A percentile compares a stretch with the other conserved stretches of the same genome.
Conservation (phyloP, 2,888 invertebrate genomes). For the Cephus rjabovi region DNA sequence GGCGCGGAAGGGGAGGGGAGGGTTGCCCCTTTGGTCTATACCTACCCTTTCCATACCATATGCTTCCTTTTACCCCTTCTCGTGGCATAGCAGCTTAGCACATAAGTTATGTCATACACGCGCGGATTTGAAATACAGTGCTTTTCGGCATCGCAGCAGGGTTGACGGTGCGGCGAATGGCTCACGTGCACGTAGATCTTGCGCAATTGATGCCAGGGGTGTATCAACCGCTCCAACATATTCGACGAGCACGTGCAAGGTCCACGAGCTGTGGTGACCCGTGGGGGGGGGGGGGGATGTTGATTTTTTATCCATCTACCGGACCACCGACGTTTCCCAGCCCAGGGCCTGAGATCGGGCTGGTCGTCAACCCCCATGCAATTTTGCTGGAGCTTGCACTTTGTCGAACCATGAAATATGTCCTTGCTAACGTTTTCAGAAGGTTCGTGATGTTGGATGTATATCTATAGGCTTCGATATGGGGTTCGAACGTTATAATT, state of each 20-base stretch:
- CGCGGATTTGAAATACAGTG: background rate
- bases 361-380: conserved; percentile 12
- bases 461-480: conserved; percentile 8
- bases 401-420: conserved; percentile 36
- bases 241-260: background rate
- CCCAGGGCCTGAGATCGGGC: conserved; percentile 32
- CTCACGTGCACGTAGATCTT: background rate
- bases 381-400: conserved; percentile 22
- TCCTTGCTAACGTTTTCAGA: conserved; percentile 4
- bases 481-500: background rate
- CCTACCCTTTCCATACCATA: background rate
- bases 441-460: background rate
- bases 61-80: background rate
- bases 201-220: conserved; percentile 22
- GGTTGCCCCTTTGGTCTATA: no score
- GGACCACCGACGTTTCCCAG: background rate
- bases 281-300: background rate
- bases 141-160: background rate
- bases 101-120: background rate
- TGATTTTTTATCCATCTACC: background rate
- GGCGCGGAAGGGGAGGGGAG: no score
- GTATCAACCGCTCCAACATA: background rate
- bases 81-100: background rate
- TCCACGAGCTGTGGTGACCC: background rate
- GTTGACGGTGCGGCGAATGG: background rate